Evolutionary conservation across 2,113 vertebrate genomes (phyloP).

Genomic region (Myxocyprinus asiaticus): DNA sequence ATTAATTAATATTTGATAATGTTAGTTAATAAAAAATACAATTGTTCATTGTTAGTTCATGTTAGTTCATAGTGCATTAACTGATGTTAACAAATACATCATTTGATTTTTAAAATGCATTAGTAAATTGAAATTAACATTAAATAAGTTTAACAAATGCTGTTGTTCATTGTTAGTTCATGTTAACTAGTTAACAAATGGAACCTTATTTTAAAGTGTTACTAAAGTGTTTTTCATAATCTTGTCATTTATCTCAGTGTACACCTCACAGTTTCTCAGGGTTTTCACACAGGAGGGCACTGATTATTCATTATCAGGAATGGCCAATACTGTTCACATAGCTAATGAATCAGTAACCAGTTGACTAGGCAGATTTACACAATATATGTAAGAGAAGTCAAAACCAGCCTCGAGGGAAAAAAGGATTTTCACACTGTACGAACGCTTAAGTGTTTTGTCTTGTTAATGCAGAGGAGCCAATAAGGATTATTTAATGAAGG

Average conservation of each 20-base stretch:
- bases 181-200: no score
- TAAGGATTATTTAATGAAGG: background rate
- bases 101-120: no score
- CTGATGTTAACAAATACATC: no score
- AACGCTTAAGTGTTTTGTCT: background rate
- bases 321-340: conserved; percentile 26
- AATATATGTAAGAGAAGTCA: background rate
- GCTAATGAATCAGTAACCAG: conserved; percentile 52
- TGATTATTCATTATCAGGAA: conserved; percentile 47
- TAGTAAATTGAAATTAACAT: no score
- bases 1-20: no score
- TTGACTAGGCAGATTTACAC: conserved; percentile 29
- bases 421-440: background rate
- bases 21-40: no score
- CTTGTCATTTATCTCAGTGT: background rate
- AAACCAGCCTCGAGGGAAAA: background rate
- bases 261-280: background rate
- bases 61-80: no score
- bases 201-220: no score
- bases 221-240: no score
- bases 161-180: no score
- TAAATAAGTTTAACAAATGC: no score
- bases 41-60: no score
- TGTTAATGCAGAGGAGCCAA: background rate
- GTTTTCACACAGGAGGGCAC: background rate